Evolutionary conservation across 2,797 vertebrate species (phyloP).

Genomic region (Melanotaenia nigrans): DNA sequence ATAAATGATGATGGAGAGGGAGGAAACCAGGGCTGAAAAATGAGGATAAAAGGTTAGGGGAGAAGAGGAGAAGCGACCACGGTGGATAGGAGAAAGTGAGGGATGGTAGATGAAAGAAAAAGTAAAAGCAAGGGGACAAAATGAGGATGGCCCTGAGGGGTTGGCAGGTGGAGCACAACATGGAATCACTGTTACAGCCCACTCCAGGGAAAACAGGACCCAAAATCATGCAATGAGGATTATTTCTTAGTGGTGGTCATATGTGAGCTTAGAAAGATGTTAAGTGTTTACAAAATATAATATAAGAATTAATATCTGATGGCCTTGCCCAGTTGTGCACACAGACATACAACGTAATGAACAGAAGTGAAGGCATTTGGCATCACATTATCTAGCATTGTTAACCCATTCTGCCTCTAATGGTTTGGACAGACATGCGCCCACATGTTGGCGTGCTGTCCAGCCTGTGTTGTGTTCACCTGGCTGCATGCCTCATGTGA

Average conservation of each 20-base stretch:
- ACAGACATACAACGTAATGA: constrained; percentile 60
- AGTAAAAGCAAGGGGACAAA: constrained; percentile 42
- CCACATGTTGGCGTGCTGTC: constrained; percentile 44
- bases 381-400: constrained; percentile 65
- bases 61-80: constrained; percentile 34
- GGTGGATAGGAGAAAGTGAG: constrained; percentile 28
- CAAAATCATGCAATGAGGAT: constrained; percentile 34
- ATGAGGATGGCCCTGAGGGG: constrained; percentile 39
- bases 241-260: constrained; percentile 14
- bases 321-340: constrained; percentile 48
- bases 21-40: constrained; percentile 61
- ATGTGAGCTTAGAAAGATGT: not conserved
- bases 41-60: constrained; percentile 56
- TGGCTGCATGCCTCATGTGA: constrained; percentile 32
- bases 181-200: constrained; percentile 28
- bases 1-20: constrained; percentile 81
- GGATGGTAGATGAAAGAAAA: constrained; percentile 36
- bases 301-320: constrained; percentile 30
- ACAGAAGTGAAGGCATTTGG: constrained; percentile 64
- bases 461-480: constrained; percentile 34
- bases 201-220: constrained; percentile 19
- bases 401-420: constrained; percentile 66
- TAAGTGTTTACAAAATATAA: constrained; percentile 28
- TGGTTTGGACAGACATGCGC: constrained; percentile 62
- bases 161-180: constrained; percentile 10